Evolutionary conservation across 2,888 invertebrate species (phyloP).

Genomic region (Aspidiotus destructor): DNA sequence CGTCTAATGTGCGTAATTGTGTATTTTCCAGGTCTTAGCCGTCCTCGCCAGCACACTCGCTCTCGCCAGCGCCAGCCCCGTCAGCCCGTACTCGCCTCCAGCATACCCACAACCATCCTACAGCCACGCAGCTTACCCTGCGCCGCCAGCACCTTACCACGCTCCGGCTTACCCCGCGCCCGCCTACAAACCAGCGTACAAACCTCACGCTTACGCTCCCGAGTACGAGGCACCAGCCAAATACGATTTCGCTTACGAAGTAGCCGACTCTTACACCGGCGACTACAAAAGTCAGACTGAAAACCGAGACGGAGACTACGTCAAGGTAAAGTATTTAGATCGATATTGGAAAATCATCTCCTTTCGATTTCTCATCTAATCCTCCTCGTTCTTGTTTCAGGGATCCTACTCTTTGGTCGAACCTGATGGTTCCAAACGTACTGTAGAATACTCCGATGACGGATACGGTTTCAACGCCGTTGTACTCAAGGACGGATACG

Average conservation of each 20-base stretch:
- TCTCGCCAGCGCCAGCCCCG: constrained; percentile 19
- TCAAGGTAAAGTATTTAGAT: constrained; percentile 34
- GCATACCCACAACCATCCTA: constrained; percentile 20
- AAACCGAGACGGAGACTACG: constrained; percentile 37
- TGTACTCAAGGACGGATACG: constrained; percentile 35
- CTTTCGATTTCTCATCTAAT: neutral
- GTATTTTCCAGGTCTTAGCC: constrained; percentile 20
- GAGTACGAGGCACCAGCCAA: constrained; percentile 36
- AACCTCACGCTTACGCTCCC: constrained; percentile 25
- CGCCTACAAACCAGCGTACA: constrained; percentile 27
- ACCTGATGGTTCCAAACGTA: constrained; percentile 37
- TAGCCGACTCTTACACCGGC: constrained; percentile 37
- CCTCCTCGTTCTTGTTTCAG: neutral
- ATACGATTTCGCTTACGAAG: constrained; percentile 37
- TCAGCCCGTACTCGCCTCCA: constrained; percentile 28
- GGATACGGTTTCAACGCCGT: constrained; percentile 37
- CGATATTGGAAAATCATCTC: no score
- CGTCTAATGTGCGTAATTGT: no score
- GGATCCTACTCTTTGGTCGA: constrained; percentile 36
- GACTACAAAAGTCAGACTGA: constrained; percentile 37
- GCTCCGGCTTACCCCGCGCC: constrained; percentile 25
- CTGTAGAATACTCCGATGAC: constrained; percentile 37
- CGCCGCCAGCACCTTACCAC: constrained; percentile 11
- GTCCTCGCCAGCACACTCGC: constrained; percentile 28
- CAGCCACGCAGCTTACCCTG: constrained; percentile 11